Percentiles rank a stretch among this genome's conserved stretches.
Conservation (phyloP, 1,140 invertebrate genomes). For the Rhopalosiphum maidis region DNA sequence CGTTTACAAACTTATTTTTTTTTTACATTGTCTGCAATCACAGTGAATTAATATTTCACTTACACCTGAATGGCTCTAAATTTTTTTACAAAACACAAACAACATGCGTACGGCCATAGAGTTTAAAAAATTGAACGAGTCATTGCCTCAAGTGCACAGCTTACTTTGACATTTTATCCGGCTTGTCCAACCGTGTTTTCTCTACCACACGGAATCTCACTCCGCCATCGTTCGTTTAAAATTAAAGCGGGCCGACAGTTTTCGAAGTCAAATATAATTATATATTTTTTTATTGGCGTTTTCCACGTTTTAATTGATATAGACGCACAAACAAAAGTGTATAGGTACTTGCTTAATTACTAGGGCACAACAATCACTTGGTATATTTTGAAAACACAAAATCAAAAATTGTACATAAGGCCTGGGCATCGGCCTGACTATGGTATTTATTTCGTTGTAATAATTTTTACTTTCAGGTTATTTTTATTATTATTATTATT, state of each 20-base stretch:
- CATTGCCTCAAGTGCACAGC: background rate
- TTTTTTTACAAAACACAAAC: background rate
- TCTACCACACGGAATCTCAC: background rate
- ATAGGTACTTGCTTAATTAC: background rate
- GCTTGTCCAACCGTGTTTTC: background rate
- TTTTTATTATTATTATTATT: background rate
- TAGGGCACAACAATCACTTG: background rate
- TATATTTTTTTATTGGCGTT: background rate
- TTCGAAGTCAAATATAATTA: background rate
- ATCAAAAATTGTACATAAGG: background rate
- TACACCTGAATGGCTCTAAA: background rate
- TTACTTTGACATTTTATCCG: background rate
- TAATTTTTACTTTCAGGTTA: constrained; percentile 19
- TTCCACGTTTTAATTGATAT: background rate
- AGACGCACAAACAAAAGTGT: background rate
- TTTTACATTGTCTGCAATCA: background rate
- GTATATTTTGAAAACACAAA: background rate
- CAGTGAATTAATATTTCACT: background rate
- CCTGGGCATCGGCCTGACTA: background rate
- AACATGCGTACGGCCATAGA: background rate
- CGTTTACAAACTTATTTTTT: background rate
- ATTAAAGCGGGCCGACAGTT: background rate
- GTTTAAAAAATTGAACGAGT: background rate
- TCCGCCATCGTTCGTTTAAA: background rate
- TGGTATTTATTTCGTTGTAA: background rate